Evolutionary conservation across 1,140 invertebrate species (phyloP), one percentile per base, ranked within the genome.

Genomic region (Notospermus geniculatus): DNA sequence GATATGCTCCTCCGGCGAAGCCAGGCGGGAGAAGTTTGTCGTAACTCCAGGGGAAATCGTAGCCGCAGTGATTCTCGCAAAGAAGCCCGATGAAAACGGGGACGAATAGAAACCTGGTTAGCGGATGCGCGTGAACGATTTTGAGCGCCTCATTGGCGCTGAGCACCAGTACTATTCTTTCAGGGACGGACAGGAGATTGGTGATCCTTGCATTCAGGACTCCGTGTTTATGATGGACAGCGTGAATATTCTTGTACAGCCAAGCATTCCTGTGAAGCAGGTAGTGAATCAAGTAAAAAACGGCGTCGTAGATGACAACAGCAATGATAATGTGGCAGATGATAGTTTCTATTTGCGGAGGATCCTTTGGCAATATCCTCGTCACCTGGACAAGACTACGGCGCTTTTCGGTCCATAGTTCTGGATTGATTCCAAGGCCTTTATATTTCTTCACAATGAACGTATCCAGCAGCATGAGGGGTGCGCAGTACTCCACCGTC

Each of bases 51-150:
- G 75, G 75, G 27, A 76, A 28, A 55, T 77, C 74, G 54, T 75
- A 75, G 23, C 72, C 75, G 15, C 62, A 63, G 56, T 77, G 75
- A 56, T 77, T 76, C n/a, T 76, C 74, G 13, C 75, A 60, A 9
- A 77, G 57, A 54, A 75, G 50, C 23, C 56, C 67, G 11, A 75
- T 52, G 59, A 77, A 77, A 0, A 76, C 60, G 0, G 73, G 73
- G 0, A 77, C 68, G 56, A 76, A 77, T 9, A 72, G 23, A 2
- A 66, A 61, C 32, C 75, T 64, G 0, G 75, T 72, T 1, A 76
- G 61, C 2, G 75, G 75, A 60, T 77, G 75, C 19, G 72, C 73
- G 41, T 65, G 63, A 22, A 76, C 69, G 2, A 71, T 46, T 60
- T 74, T 77, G 19, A 77, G 62, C 15, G 71, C 67, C 50, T 70